These are phyloP conservation scores for Myiagra hebetior DNA, from an alignment of 2,113 vertebrate species.

Conservation along the genomic window DNA sequence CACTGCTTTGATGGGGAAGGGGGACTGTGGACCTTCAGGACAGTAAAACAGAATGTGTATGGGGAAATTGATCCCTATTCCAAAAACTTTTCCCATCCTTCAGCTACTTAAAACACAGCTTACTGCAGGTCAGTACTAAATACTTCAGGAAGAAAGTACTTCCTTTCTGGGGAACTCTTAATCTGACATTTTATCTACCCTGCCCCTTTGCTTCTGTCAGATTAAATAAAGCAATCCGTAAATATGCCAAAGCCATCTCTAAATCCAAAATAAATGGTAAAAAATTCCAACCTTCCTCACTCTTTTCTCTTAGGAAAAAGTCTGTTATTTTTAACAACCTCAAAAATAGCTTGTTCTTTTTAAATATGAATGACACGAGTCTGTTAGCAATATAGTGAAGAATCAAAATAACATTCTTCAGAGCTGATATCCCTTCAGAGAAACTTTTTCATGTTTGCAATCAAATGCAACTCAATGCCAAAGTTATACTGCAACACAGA, in stretches of 20 bases:
- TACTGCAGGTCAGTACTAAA: not conserved
- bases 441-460: conserved; percentile 51
- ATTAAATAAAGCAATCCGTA: not conserved
- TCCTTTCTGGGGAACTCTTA: not conserved
- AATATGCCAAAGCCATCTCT: not conserved
- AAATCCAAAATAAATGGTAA: conserved; percentile 9
- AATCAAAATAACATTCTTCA: conserved; percentile 7
- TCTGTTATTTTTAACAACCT: conserved; percentile 42
- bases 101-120: not conserved
- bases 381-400: conserved; percentile 12
- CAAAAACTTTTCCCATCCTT: not conserved
- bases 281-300: not conserved
- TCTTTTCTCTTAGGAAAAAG: not conserved
- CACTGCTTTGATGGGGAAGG: fast-evolving
- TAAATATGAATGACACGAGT: not conserved
- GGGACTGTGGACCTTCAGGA: not conserved
- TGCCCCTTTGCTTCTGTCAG: conserved; percentile 15
- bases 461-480: conserved; percentile 30
- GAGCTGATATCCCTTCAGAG: conserved; percentile 22
- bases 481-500: conserved; percentile 26
- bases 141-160: not conserved
- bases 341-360: conserved; percentile 39
- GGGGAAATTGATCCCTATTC: not conserved
- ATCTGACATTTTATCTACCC: conserved; percentile 42
- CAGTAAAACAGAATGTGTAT: not conserved